Evolutionary conservation across 2,113 vertebrate species (phyloP), one percentile per base, ranked within the genome.

Genomic region (Eptesicus fuscus): DNA sequence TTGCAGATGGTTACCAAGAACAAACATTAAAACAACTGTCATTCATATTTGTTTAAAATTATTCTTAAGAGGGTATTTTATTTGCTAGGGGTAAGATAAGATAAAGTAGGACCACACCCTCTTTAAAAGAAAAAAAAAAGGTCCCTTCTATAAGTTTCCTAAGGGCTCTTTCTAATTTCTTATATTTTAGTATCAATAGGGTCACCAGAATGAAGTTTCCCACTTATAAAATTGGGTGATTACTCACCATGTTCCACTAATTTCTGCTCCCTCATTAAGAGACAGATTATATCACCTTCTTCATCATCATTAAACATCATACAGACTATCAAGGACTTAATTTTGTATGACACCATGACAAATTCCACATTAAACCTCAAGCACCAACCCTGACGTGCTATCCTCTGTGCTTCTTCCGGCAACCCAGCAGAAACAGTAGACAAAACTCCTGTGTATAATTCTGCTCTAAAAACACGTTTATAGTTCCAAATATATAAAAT

Each of bases 1-100:
- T 95, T 96, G 67, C 35, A 91, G 30, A 70, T 42, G 22, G 56
- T 93, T 86, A 79, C 22, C 49, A 70, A 92, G 65, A 93, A 12
- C 22, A 83, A 93, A 90, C n/a, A 37, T 80, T 74, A 90, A 91
- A 94, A 87, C 11, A 47, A 63, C 49, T 0, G 22, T 23, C 49
- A 78, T 74, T 20, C 20, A 71, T 76, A 83, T 79, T 83, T 86
- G 80, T 51, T 74, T 7, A 94, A 49, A 28, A 87, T 61, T 93
- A 70, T n/a, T 79, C 47, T 69, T 51, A 74, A 70, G 32, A 83
- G 22, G 11, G 2, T 5, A 42, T 91, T 86, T 86, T 76, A 70
- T 74, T 88, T 51, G 22, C 30, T 90, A n/a, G 28, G n/a, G 14
- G 0, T 90, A 88, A 76, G 32, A 47, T 12, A 65, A 91, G 17